Conservation (phyloP, 2,797 vertebrate species). For the Siniperca scherzeri region DNA sequence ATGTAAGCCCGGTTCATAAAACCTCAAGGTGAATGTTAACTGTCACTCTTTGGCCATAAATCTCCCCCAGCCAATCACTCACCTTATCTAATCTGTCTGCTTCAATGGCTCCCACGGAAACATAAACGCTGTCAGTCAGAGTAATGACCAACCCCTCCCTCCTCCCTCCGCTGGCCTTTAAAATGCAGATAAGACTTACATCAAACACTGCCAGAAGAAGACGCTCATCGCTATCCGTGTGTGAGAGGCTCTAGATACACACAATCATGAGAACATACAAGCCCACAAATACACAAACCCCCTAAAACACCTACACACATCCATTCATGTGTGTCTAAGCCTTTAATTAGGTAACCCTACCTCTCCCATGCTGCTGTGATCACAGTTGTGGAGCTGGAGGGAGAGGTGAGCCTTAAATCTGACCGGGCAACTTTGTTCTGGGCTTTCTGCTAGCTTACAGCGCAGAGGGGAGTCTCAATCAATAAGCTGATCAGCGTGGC, state of each 20-base stretch:
- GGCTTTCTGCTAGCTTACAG: conserved; percentile 38
- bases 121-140: conserved; percentile 84
- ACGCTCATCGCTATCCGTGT: conserved; percentile 37
- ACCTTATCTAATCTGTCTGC: conserved; percentile 85
- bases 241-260: conserved; percentile 41
- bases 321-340: conserved; percentile 76
- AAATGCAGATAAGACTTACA: conserved; percentile 79
- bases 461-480: conserved; percentile 39
- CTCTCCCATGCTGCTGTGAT: conserved; percentile 72
- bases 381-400: conserved; percentile 67
- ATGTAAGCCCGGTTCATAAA: conserved; percentile 71
- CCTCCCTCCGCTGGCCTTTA: conserved; percentile 71
- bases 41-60: conserved; percentile 76
- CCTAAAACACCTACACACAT: conserved; percentile 54
- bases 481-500: conserved; percentile 55
- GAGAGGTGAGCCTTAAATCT: conserved; percentile 71
- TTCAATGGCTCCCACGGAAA: conserved; percentile 79
- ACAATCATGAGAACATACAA: conserved; percentile 41
- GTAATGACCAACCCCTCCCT: conserved; percentile 72
- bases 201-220: conserved; percentile 68
- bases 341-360: conserved; percentile 81
- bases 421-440: conserved; percentile 65
- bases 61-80: conserved; percentile 78
- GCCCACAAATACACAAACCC: conserved; percentile 36
- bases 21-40: conserved; percentile 83